Conservation (phyloP, 2,888 invertebrate genomes). For the Julus scandinavius region DNA sequence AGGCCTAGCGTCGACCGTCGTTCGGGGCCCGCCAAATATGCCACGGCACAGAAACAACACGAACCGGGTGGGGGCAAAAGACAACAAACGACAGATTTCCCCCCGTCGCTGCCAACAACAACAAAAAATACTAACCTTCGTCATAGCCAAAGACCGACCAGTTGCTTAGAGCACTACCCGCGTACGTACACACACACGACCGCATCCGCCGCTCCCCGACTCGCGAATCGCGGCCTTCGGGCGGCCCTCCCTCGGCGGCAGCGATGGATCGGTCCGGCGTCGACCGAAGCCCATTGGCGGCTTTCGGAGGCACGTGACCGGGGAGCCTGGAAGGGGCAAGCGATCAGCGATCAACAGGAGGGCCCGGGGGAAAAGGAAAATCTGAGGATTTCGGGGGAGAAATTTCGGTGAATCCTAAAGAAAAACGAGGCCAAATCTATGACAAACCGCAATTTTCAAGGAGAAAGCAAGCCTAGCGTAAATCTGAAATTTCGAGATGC, state of each 20-base stretch:
- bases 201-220: not conserved
- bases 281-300: not conserved
- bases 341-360: not conserved
- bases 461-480: not conserved
- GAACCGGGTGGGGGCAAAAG: too few relatives aligned
- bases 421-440: too few relatives aligned
- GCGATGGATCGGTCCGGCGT: not conserved
- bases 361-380: not conserved
- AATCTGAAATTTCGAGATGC: not conserved
- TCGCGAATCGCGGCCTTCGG: not conserved
- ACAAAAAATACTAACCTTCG: not conserved
- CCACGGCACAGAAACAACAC: too few relatives aligned
- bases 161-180: not conserved
- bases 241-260: not conserved
- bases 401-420: too few relatives aligned
- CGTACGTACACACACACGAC: not conserved
- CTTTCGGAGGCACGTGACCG: not conserved
- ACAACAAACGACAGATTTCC: too few relatives aligned
- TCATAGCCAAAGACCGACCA: not conserved
- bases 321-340: not conserved
- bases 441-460: not conserved
- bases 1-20: not conserved
- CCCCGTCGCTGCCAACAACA: not conserved
- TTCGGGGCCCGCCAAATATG: not conserved
- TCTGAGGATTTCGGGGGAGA: not conserved